Percentiles rank a stretch among this genome's conserved stretches.
Conservation (phyloP, 2,113 vertebrate genomes). For the Acanthochromis polyacanthus region DNA sequence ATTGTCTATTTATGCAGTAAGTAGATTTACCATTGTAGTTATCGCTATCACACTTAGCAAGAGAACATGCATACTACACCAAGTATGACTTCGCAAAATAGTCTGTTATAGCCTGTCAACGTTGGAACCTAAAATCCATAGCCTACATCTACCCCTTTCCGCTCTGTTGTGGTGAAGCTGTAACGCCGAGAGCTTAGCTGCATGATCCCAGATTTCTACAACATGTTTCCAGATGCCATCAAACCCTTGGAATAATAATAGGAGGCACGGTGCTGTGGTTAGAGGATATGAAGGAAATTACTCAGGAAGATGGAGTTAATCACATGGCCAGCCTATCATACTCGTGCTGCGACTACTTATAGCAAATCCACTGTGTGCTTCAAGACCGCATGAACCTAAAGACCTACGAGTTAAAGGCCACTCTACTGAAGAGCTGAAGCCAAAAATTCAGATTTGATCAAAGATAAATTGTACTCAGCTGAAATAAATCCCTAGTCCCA, state of each 20-base stretch:
- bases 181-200: slow-evolving; percentile 45
- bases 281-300: slow-evolving; percentile 42
- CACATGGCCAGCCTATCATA: slow-evolving; percentile 37
- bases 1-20: no score
- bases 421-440: slow-evolving; percentile 1
- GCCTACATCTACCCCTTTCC: neutral
- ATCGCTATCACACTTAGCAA: neutral
- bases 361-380: slow-evolving; percentile 32
- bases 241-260: slow-evolving; percentile 61
- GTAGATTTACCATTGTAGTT: neutral
- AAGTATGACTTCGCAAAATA: neutral
- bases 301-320: slow-evolving; percentile 42
- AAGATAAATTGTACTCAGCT: slow-evolving; percentile 44
- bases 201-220: slow-evolving; percentile 38
- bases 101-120: neutral
- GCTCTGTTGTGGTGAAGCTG: slow-evolving; percentile 29
- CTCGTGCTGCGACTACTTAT: slow-evolving; percentile 39
- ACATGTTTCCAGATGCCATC: slow-evolving; percentile 51
- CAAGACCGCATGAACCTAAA: slow-evolving; percentile 40
- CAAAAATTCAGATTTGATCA: slow-evolving; percentile 56
- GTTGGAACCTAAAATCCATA: slow-evolving; percentile 12
- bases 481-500: slow-evolving; percentile 47
- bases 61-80: neutral
- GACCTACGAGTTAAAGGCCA: slow-evolving; percentile 16
- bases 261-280: slow-evolving; percentile 54